These are phyloP conservation scores for Neogobius melanostomus DNA, from an alignment of 2,113 vertebrate genomes.

Conservation along the genomic window DNA sequence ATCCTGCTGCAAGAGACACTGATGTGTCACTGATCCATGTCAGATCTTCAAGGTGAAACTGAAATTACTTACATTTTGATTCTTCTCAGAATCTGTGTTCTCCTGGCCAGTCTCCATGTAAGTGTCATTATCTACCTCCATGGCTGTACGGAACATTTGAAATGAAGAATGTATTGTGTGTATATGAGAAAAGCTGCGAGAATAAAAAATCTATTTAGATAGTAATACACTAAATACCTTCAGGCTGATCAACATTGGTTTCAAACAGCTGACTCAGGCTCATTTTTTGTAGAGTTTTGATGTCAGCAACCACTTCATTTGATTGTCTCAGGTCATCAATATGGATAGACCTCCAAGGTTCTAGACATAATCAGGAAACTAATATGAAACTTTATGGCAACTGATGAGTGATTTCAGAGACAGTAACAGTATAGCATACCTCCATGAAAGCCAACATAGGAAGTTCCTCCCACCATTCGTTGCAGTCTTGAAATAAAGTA, in stretches of 20 bases:
- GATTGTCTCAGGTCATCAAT: conserved; percentile 91
- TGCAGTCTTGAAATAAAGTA: conserved; percentile 92
- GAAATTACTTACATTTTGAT: conserved; percentile 56
- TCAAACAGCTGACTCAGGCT: conserved; percentile 90
- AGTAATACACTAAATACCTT: conserved; percentile 62
- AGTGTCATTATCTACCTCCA: conserved; percentile 69
- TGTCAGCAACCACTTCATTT: conserved; percentile 83
- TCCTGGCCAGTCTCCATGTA: conserved; percentile 45
- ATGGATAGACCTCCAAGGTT: conserved; percentile 90
- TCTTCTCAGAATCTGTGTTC: conserved; percentile 30
- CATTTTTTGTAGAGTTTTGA: conserved; percentile 85
- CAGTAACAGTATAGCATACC: conserved; percentile 65
- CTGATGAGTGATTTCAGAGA: background rate
- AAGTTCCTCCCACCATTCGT: conserved; percentile 82
- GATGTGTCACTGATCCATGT: background rate
- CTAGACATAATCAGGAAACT: conserved; percentile 70
- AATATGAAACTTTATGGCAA: background rate
- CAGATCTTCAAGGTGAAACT: too few relatives aligned
- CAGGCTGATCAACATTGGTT: conserved; percentile 32
- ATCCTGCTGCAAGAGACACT: conserved; percentile 33
- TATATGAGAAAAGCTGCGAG: too few relatives aligned
- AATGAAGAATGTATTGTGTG: too few relatives aligned
- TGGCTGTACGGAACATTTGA: conserved; percentile 61
- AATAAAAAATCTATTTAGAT: too few relatives aligned
- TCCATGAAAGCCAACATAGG: conserved; percentile 91